phyloP scores from a whole-genome alignment of 1,140 invertebrate species.

The Euwallacea fornicatus region DNA sequence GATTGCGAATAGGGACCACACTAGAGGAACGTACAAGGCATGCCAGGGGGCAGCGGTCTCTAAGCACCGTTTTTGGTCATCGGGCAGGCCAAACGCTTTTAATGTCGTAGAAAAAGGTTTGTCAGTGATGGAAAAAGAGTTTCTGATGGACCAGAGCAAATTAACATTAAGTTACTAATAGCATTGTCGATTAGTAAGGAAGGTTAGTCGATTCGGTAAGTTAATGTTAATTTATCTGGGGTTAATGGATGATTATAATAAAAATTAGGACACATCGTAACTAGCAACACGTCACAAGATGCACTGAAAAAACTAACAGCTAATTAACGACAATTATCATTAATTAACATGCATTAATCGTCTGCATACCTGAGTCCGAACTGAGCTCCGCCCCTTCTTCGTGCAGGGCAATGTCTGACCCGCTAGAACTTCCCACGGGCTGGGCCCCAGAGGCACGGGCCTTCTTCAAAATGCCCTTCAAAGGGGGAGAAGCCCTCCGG shows the following conservation, averaged over 20 bases:
- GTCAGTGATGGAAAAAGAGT: not conserved
- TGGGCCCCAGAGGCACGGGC: conserved; percentile 58
- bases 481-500: conserved; percentile 45
- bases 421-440: conserved; percentile 64
- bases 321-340: not conserved
- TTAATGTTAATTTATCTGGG: conserved; percentile 48
- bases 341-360: not conserved
- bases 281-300: conserved; percentile 7
- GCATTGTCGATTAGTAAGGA: not conserved
- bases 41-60: conserved; percentile 48
- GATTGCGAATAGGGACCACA: conserved; percentile 53
- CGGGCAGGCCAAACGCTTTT: conserved; percentile 43
- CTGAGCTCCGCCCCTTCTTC: conserved; percentile 57
- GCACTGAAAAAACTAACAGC: conserved; percentile 14
- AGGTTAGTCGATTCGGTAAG: conserved; percentile 22
- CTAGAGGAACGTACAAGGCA: conserved; percentile 49
- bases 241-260: not conserved
- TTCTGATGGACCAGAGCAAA: conserved; percentile 34
- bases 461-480: conserved; percentile 51
- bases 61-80: conserved; percentile 48
- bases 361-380: conserved; percentile 51
- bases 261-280: conserved; percentile 2
- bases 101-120: conserved; percentile 1
- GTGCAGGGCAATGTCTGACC: conserved; percentile 65
- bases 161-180: conserved; percentile 45